Base-by-base conservation (phyloP, 2,888 invertebrate species). In the Lypha dubia region DNA sequence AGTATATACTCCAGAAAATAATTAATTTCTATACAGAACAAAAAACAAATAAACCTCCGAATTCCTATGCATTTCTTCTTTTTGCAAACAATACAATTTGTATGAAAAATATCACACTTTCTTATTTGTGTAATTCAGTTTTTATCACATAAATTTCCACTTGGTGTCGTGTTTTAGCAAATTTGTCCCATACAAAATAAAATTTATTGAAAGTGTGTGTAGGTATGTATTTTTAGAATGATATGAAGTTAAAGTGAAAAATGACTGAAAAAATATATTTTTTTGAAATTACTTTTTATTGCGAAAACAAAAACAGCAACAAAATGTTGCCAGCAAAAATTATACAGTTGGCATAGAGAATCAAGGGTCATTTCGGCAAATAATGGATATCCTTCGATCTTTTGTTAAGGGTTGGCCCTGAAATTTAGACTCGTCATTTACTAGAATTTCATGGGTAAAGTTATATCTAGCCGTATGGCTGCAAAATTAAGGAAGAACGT, bases 371-470 rank as follows among this genome's bases (percentile, higher is more conserved):
- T 96, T 95, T 90, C 98, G 93, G 90, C 95, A 96, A 88, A 98
- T 97, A 20, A 98, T 93, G 9, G 97, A 97, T 88, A 98, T 94
- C 87, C 98, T 93, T 88, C 98, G 93, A 49, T 92, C 93, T 90
- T 95, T 95, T 3, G 91, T 88, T 9, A 98, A 90, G 62, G 91
- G 90, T 84, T 93, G 88, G 0, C 94, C 94, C 86, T 94, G 93
- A 89, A 96, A 97, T 53, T 91, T 88, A 9, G 97, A 96, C 4
- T 94, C 93, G 20, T 95, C 93, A 68, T 94, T 94, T 35, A 93
- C 92, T 58, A 98, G 93, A 88, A 99, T 96, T 92, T 97, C 98
- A 93, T 99, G 99, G 2, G 96, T 96, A 92, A 96, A 99, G 87
- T 96, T 94, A 91, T 97, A 98, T 62, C 99, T 94, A 0, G 97